phyloP scores from a whole-genome alignment of 1,140 invertebrate species.

The Gonioctena quinquepunctata region DNA sequence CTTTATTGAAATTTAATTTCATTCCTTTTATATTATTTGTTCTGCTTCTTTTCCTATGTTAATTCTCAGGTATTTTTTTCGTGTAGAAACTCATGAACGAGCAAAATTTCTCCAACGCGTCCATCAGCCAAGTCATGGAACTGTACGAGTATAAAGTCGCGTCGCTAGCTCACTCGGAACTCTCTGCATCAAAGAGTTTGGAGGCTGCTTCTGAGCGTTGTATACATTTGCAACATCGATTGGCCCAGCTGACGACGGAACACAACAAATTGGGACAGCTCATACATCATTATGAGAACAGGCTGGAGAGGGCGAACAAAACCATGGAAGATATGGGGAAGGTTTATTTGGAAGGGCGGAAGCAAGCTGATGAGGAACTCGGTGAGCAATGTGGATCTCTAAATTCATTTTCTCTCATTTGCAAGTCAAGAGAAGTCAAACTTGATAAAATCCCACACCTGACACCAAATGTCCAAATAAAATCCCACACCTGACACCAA shows the following conservation, averaged over 20 bases:
- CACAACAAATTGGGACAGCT: conserved; percentile 59
- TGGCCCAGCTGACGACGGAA: conserved; percentile 58
- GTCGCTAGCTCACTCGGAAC: conserved; percentile 59
- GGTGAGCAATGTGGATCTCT: too few relatives aligned
- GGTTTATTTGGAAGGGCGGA: conserved; percentile 20
- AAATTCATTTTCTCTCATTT: not conserved
- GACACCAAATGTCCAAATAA: too few relatives aligned
- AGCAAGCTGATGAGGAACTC: not conserved
- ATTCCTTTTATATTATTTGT: too few relatives aligned
- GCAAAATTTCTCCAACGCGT: conserved; percentile 15
- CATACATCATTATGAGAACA: conserved; percentile 60
- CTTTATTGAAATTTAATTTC: too few relatives aligned
- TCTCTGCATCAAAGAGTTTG: conserved; percentile 58
- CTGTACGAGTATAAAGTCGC: conserved; percentile 70
- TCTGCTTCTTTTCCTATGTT: too few relatives aligned
- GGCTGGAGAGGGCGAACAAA: conserved; percentile 52
- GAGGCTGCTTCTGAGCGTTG: conserved; percentile 60
- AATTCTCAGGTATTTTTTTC: not conserved
- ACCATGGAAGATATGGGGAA: conserved; percentile 27
- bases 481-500: too few relatives aligned
- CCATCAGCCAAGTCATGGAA: conserved; percentile 70
- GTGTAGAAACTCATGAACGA: conserved; percentile 13
- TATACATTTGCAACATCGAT: conserved; percentile 58
- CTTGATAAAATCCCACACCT: too few relatives aligned
- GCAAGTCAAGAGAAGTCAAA: too few relatives aligned